phyloP scores from a whole-genome alignment of 2,113 vertebrate genomes.

The Hemichromis elongatus region DNA sequence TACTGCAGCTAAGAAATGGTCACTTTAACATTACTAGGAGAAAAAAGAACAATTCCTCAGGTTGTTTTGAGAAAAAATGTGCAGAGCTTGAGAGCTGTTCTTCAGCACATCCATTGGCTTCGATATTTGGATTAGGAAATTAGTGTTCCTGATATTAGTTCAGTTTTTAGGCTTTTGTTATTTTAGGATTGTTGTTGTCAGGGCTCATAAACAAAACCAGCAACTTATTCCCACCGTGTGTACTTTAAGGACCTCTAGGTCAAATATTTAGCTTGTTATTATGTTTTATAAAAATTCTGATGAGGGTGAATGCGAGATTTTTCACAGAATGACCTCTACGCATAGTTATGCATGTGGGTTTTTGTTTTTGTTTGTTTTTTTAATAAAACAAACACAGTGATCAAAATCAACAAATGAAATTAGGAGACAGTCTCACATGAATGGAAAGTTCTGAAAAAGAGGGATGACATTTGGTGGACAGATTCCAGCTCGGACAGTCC shows the following conservation, averaged over 20 bases:
- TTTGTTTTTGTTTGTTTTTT: no score
- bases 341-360: neutral
- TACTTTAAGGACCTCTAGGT: neutral
- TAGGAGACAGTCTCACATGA: neutral
- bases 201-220: neutral
- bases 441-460: neutral
- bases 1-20: neutral
- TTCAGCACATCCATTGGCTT: neutral
- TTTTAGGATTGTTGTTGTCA: neutral
- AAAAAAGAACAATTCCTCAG: neutral
- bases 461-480: slow-evolving; percentile 33
- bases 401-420: neutral
- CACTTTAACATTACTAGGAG: neutral
- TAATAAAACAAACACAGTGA: neutral
- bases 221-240: neutral
- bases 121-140: neutral
- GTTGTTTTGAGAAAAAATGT: neutral
- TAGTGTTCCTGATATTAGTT: neutral
- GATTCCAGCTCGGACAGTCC: slow-evolving; percentile 5
- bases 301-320: neutral
- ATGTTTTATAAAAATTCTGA: neutral
- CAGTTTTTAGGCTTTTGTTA: neutral
- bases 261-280: neutral
- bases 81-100: neutral
- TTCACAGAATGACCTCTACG: neutral